These are phyloP conservation scores for Listronotus oregonensis DNA, from an alignment of 1,140 invertebrate genomes.

Conservation along the genomic window DNA sequence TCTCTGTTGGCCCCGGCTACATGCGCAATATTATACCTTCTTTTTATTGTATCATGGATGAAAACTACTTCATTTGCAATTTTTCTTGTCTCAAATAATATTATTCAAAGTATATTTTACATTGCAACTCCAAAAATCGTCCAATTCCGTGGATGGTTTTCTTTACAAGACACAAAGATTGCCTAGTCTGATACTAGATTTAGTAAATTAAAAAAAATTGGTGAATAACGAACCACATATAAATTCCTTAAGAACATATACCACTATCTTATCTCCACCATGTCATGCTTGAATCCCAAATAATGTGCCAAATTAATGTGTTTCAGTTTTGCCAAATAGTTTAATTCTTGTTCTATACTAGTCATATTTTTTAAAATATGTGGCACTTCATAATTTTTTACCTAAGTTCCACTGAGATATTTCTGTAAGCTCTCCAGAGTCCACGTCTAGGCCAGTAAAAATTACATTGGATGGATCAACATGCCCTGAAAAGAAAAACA, in stretches of 20 bases:
- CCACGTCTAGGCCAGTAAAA: constrained; percentile 70
- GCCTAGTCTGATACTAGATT: too few species aligned
- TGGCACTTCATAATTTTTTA: constrained; percentile 51
- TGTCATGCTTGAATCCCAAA: constrained; percentile 68
- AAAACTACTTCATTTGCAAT: too few species aligned
- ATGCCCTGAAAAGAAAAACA: constrained; percentile 65
- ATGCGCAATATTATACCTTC: too few species aligned
- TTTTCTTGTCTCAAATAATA: too few species aligned
- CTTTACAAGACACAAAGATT: too few species aligned
- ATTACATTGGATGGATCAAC: constrained; percentile 69
- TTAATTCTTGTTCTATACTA: constrained; percentile 74
- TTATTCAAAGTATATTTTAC: too few species aligned
- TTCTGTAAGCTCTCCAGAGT: constrained; percentile 69
- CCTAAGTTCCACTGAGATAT: constrained; percentile 71
- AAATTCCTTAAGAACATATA: constrained; percentile 72
- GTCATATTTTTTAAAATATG: constrained; percentile 62
- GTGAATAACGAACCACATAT: constrained; percentile 57
- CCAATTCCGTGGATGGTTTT: too few species aligned
- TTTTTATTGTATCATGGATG: too few species aligned
- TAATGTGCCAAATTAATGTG: constrained; percentile 76
- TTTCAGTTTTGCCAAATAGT: constrained; percentile 67
- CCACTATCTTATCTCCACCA: constrained; percentile 62
- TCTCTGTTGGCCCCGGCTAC: too few species aligned
- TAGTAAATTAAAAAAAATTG: too few species aligned
- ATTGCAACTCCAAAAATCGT: too few species aligned